Evolutionary conservation across 2,797 vertebrate species (phyloP).

Genomic region (Oreochromis mossambicus): DNA sequence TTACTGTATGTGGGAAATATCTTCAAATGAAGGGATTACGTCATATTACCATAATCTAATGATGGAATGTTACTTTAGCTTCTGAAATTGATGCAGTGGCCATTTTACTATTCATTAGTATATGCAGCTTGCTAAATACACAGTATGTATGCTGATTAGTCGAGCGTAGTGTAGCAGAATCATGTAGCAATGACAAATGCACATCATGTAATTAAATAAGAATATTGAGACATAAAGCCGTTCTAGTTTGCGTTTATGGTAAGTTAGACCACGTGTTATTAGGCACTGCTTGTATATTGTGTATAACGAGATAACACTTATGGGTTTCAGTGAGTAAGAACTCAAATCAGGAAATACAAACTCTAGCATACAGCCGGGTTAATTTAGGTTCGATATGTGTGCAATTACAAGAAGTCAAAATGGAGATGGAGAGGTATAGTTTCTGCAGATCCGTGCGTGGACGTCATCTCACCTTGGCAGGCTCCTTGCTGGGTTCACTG

Average conservation of each 20-base stretch:
- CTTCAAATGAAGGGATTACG: not conserved
- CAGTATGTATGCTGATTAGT: not conserved
- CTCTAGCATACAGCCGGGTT: not conserved
- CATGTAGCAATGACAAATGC: not conserved
- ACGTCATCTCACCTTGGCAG: slow-evolving; percentile 82
- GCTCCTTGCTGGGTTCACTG: slow-evolving; percentile 88
- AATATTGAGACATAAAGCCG: not conserved
- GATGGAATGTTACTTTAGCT: not conserved
- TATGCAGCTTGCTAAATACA: not conserved
- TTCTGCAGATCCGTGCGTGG: not conserved
- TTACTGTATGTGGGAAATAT: not conserved
- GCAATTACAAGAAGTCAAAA: not conserved
- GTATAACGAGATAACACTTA: not conserved
- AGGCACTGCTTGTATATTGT: not conserved
- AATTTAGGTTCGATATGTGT: not conserved
- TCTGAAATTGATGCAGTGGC: not conserved
- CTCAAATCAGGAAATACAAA: not conserved
- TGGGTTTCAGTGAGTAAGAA: not conserved
- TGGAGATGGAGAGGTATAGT: not conserved
- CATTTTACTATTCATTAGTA: not conserved
- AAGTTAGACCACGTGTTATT: not conserved
- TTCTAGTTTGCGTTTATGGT: not conserved
- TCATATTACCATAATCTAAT: not conserved
- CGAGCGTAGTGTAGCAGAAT: not conserved
- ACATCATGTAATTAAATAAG: not conserved